Percentiles rank a stretch among this genome's conserved stretches.
Conservation (phyloP, 1,140 invertebrate species). For the Papilio polyxenes region DNA sequence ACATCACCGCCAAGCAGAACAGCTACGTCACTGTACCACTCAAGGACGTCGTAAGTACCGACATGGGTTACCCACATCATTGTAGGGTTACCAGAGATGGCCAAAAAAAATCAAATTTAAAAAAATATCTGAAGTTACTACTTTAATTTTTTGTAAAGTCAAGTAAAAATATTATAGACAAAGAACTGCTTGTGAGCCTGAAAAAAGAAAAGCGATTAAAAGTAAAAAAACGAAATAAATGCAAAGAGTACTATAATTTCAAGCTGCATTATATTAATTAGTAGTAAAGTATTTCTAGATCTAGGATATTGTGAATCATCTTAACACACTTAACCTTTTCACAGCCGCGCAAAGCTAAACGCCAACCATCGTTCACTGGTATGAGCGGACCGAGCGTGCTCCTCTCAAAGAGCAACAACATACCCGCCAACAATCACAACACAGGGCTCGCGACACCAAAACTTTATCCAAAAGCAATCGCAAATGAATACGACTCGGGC, state of each 20-base stretch:
- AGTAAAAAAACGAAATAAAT: too few relatives aligned
- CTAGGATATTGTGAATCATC: background rate
- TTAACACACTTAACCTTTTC: background rate
- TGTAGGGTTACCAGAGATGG: background rate
- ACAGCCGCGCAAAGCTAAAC: conserved; percentile 80
- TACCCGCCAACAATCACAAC: conserved; percentile 82
- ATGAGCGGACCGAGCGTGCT: conserved; percentile 80
- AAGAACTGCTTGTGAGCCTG: too few relatives aligned
- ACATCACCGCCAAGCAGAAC: conserved; percentile 89
- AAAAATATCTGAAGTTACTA: too few relatives aligned
- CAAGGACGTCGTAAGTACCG: conserved; percentile 83
- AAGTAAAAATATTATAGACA: too few relatives aligned
- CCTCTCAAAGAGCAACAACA: conserved; percentile 83
- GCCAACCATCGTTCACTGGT: conserved; percentile 81
- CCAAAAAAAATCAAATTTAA: too few relatives aligned
- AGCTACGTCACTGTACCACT: conserved; percentile 90
- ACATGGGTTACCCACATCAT: background rate
- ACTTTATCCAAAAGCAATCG: conserved; percentile 84
- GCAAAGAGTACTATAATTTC: too few relatives aligned
- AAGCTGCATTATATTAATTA: too few relatives aligned
- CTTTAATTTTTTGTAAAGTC: too few relatives aligned
- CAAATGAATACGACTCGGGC: conserved; percentile 88
- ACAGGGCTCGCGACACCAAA: conserved; percentile 81
- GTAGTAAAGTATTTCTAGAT: too few relatives aligned
- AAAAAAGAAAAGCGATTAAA: too few relatives aligned